Evolutionary conservation across 2,888 invertebrate species (phyloP).

Genomic region (Nasonovia ribisnigri): DNA sequence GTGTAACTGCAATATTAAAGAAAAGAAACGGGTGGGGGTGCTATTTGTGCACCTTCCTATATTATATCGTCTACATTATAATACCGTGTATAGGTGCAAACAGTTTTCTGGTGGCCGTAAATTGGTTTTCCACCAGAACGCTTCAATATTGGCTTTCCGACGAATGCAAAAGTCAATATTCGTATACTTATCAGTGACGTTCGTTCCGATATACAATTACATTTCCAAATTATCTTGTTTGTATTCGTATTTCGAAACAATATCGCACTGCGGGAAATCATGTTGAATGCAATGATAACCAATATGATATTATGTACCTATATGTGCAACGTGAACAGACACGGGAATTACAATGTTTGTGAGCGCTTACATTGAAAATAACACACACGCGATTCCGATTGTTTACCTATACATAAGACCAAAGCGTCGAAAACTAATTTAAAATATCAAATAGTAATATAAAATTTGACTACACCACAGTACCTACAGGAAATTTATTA

Average conservation of each 20-base stretch:
- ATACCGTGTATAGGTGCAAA: background rate
- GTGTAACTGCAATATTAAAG: background rate
- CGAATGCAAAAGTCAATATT: background rate
- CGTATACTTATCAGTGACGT: background rate
- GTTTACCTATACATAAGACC: background rate
- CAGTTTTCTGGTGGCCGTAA: background rate
- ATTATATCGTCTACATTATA: background rate
- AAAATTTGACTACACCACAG: background rate
- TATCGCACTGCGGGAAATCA: background rate
- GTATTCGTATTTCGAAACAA: background rate
- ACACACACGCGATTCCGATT: background rate
- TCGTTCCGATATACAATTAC: background rate
- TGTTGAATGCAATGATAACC: background rate
- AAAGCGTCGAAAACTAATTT: background rate
- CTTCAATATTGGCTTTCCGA: background rate
- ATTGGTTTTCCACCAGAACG: conserved; percentile 33
- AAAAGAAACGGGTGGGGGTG: background rate
- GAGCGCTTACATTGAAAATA: background rate
- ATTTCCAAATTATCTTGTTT: conserved; percentile 3
- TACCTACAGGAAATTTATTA: too few relatives aligned
- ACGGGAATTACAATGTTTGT: background rate
- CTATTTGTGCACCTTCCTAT: background rate
- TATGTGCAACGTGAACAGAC: background rate
- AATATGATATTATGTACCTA: background rate
- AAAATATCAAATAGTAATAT: background rate